Percentiles rank a stretch among this genome's conserved stretches.
phyloP scores from a whole-genome alignment of 2,113 vertebrate species.

The Cygnus buccinator region DNA sequence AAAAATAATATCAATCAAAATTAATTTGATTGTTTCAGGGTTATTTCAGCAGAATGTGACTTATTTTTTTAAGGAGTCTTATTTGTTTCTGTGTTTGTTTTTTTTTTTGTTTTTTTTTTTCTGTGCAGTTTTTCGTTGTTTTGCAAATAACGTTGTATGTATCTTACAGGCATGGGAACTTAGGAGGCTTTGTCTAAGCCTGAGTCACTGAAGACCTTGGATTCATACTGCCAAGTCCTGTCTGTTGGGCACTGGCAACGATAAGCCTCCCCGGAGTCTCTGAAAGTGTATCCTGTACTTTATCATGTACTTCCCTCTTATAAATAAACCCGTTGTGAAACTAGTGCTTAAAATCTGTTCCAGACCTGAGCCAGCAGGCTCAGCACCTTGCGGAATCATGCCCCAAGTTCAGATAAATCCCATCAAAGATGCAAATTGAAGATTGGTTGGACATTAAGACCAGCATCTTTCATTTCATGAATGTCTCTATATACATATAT shows the following conservation, averaged over 20 bases:
- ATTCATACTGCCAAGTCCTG: background rate
- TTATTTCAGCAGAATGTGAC: background rate
- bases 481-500: background rate
- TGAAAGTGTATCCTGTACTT: background rate
- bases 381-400: background rate
- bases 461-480: background rate
- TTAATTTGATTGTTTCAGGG: background rate
- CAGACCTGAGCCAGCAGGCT: background rate
- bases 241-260: background rate
- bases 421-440: background rate
- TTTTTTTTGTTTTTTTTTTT: background rate
- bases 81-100: background rate
- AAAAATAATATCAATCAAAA: background rate
- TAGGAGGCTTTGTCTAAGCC: background rate
- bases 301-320: background rate
- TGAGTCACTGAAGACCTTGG: background rate
- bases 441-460: background rate
- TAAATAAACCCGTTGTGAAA: background rate
- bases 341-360: background rate
- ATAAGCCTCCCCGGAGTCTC: background rate
- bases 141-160: background rate
- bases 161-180: background rate
- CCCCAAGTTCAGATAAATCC: background rate
- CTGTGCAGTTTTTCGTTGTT: background rate
- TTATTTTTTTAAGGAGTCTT: background rate